Evolutionary conservation across 2,797 vertebrate genomes (phyloP).

Genomic region (Eulemur rubriventer): DNA sequence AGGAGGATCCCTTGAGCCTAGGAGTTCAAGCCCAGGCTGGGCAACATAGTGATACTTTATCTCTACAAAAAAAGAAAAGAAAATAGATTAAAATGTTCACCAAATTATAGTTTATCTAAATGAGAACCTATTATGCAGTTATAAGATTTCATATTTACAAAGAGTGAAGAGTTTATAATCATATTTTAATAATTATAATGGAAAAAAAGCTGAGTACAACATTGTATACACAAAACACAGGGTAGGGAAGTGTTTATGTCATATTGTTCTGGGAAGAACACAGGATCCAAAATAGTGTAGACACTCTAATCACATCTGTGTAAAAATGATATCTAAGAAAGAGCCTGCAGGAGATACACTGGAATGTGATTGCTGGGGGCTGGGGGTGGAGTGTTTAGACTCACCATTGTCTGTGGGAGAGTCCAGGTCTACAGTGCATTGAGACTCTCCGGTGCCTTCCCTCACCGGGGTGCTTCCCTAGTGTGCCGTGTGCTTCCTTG

Average conservation of each 20-base stretch:
- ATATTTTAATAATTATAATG: background rate
- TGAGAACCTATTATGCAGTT: background rate
- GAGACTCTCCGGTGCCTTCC: background rate
- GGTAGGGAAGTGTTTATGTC: background rate
- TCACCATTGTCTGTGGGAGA: background rate
- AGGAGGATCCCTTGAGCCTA: background rate
- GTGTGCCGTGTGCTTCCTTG: background rate
- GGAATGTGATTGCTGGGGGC: background rate
- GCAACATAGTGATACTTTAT: background rate
- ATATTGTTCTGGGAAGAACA: background rate
- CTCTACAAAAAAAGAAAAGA: background rate
- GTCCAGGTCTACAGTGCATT: rapidly evolving
- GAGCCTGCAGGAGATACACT: background rate
- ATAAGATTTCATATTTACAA: background rate
- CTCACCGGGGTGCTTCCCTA: background rate
- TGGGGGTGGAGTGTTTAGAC: background rate
- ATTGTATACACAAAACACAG: background rate
- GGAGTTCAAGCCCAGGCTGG: background rate
- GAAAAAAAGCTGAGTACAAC: background rate
- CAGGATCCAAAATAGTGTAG: background rate
- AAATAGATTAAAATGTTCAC: background rate
- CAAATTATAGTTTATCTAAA: background rate
- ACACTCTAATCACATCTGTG: background rate
- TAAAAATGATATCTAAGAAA: background rate
- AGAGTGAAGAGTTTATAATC: background rate